phyloP scores from a whole-genome alignment of 2,888 invertebrate species.

The Philereme transversata region DNA sequence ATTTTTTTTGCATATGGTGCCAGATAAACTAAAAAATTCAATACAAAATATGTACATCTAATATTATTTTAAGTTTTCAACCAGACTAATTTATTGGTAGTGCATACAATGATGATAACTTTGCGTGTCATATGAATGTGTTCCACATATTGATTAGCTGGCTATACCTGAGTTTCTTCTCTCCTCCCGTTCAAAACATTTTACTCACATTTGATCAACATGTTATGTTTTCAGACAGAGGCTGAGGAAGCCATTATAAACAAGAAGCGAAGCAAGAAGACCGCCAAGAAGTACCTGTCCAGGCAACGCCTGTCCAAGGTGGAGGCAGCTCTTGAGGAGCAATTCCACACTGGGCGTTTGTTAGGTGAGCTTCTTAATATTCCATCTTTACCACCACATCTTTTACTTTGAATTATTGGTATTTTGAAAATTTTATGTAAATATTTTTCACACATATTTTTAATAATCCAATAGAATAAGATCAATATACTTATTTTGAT shows the following conservation, averaged over 20 bases:
- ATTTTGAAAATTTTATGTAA: too few species aligned
- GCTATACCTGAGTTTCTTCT: constrained; percentile 42
- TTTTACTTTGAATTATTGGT: too few species aligned
- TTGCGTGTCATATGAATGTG: constrained; percentile 86
- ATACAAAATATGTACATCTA: too few species aligned
- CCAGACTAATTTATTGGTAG: not conserved
- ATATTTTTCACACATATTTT: too few species aligned
- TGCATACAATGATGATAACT: constrained; percentile 46
- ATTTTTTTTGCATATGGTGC: too few species aligned
- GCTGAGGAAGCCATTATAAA: constrained; percentile 97
- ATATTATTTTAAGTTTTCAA: too few species aligned
- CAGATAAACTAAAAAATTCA: too few species aligned
- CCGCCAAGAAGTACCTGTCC: constrained; percentile 95
- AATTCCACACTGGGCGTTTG: constrained; percentile 97
- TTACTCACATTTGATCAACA: constrained; percentile 2
- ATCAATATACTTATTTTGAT: too few species aligned
- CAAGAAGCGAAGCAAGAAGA: constrained; percentile 97
- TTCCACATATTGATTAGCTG: constrained; percentile 42
- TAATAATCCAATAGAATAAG: too few species aligned
- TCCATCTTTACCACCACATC: not conserved
- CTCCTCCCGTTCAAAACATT: constrained; percentile 2
- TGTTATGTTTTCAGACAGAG: constrained; percentile 86
- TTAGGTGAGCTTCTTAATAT: constrained; percentile 86
- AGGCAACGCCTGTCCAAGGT: constrained; percentile 97
- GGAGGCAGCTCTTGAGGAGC: constrained; percentile 96